phyloP scores from a whole-genome alignment of 2,797 vertebrate genomes.

The Betta splendens region DNA sequence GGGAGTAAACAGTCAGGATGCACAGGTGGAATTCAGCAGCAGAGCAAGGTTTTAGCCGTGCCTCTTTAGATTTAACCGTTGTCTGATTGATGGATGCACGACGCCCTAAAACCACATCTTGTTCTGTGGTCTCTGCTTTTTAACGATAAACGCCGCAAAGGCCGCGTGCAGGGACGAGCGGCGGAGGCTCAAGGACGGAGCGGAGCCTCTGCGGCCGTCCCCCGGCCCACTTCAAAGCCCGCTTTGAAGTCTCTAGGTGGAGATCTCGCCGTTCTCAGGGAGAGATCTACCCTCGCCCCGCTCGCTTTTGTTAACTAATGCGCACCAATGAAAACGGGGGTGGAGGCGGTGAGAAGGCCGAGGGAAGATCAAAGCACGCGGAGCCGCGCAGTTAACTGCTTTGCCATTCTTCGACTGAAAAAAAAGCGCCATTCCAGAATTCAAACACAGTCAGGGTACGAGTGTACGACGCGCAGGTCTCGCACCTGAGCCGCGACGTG shows the following conservation, averaged over 20 bases:
- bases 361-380: conserved; percentile 73
- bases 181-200: conserved; percentile 51
- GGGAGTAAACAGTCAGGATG: too few relatives aligned
- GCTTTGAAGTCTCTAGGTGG: conserved; percentile 75
- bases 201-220: conserved; percentile 51
- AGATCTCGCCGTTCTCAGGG: conserved; percentile 70
- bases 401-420: conserved; percentile 61
- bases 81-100: too few relatives aligned
- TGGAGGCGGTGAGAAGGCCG: conserved; percentile 72
- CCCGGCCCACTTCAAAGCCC: conserved; percentile 77
- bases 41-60: too few relatives aligned
- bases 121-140: too few relatives aligned
- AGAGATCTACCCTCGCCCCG: conserved; percentile 64
- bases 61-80: too few relatives aligned
- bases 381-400: conserved; percentile 67
- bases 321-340: conserved; percentile 64
- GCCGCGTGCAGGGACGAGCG: conserved; percentile 33
- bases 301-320: conserved; percentile 75
- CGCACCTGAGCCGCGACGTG: too few relatives aligned
- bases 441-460: conserved; percentile 23
- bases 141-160: too few relatives aligned
- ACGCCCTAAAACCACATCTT: too few relatives aligned
- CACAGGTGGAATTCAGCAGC: too few relatives aligned
- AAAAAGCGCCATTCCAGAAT: conserved; percentile 23
- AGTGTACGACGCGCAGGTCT: neutral